Conservation (phyloP, 2,888 invertebrate genomes). For the Chelonus formosanus region DNA sequence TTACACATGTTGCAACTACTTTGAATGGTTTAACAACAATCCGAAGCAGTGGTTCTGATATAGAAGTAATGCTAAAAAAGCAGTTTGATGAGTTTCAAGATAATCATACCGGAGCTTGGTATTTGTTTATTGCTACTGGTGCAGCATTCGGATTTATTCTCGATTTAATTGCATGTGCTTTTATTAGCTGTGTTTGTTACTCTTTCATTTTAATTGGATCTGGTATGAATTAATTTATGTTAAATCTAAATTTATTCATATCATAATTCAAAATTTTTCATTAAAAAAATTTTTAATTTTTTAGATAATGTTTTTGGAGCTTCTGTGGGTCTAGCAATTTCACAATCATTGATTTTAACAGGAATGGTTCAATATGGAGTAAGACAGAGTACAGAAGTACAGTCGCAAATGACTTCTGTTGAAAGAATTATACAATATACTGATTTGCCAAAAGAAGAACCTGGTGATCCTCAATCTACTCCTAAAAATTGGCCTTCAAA, state of each 20-base stretch:
- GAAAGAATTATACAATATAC: conserved; percentile 75
- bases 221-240: conserved; percentile 50
- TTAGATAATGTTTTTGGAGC: conserved; percentile 77
- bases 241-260: no score
- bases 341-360: conserved; percentile 78
- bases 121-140: conserved; percentile 85
- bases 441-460: conserved; percentile 76
- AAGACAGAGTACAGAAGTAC: conserved; percentile 82
- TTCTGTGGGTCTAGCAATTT: conserved; percentile 67
- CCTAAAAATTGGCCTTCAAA: conserved; percentile 79
- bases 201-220: conserved; percentile 80
- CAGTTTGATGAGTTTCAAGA: conserved; percentile 87
- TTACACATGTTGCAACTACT: conserved; percentile 88
- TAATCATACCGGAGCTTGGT: conserved; percentile 91
- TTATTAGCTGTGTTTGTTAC: conserved; percentile 85
- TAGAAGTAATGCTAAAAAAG: conserved; percentile 78
- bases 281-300: no score
- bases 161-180: conserved; percentile 86
- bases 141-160: conserved; percentile 94
- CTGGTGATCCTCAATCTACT: conserved; percentile 71
- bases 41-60: conserved; percentile 83
- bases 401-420: conserved; percentile 81
- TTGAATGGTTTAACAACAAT: conserved; percentile 92
- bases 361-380: conserved; percentile 89
- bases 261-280: no score